Evolutionary conservation across 1,140 invertebrate species (phyloP).

Genomic region (Trichonephila clavata): DNA sequence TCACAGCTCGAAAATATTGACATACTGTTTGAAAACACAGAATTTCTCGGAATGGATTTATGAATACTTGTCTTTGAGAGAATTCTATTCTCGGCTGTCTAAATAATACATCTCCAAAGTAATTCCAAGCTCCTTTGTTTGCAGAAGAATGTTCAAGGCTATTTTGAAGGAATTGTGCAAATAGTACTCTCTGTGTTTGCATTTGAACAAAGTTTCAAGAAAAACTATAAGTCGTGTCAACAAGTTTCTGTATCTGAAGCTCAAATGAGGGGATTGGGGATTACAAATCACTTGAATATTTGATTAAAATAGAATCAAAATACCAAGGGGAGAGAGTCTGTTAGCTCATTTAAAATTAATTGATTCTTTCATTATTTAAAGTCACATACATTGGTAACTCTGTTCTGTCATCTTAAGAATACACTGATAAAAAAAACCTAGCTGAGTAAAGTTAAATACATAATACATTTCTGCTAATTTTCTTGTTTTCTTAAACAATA

Average conservation of each 20-base stretch:
- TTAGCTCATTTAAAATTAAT: conserved; percentile 12
- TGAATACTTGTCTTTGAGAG: not conserved
- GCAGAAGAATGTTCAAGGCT: not conserved
- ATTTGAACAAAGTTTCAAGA: not conserved
- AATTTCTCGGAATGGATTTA: not conserved
- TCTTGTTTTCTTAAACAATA: not conserved
- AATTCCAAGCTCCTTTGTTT: not conserved
- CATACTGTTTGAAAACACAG: too few relatives aligned
- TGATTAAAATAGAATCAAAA: not conserved
- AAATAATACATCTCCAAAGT: not conserved
- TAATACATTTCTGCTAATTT: not conserved
- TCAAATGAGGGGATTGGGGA: not conserved
- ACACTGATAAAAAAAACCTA: not conserved
- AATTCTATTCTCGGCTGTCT: not conserved
- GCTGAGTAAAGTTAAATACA: not conserved
- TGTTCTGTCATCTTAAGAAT: not conserved
- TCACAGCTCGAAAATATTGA: too few relatives aligned
- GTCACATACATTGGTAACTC: not conserved
- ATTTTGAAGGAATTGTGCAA: not conserved
- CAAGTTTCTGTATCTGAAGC: not conserved
- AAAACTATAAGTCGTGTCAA: conserved; percentile 1
- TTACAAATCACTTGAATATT: conserved; percentile 6
- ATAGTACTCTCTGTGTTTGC: not conserved
- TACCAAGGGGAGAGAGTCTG: not conserved
- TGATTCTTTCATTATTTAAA: conserved; percentile 1